Conservation (phyloP, 2,888 invertebrate species). For the Caenorhabditis macrosperma region DNA sequence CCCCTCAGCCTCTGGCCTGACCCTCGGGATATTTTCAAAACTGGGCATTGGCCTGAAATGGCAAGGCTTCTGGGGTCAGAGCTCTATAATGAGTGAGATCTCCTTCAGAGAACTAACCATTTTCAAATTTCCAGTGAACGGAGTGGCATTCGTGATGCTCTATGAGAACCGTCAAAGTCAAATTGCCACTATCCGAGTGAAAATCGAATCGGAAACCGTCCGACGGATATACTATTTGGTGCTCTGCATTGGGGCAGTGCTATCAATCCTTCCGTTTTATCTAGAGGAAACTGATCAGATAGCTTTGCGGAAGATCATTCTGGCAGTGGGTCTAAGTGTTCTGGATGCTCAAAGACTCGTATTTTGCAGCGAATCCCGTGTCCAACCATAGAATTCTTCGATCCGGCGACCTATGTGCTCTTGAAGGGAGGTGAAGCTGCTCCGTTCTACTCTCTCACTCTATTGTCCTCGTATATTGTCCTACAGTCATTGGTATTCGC, state of each 20-base stretch:
- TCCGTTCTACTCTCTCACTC: conserved; percentile 18
- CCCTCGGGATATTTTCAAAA: conserved; percentile 20
- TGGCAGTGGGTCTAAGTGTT: conserved; percentile 14
- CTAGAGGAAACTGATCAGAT: conserved; percentile 32
- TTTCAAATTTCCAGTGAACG: conserved; percentile 4
- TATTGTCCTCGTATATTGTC: background rate
- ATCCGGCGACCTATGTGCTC: background rate
- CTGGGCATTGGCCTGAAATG: conserved; percentile 25
- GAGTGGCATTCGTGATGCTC: conserved; percentile 17
- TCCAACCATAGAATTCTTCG: conserved; percentile 26
- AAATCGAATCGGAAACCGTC: conserved; percentile 2
- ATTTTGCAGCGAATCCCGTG: conserved; percentile 13
- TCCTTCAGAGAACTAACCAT: background rate
- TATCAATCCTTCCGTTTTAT: conserved; percentile 25
- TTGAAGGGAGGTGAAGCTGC: conserved; percentile 25
- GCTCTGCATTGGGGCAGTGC: background rate
- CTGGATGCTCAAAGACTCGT: no score
- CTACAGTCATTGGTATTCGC: conserved; percentile 10
- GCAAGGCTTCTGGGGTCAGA: conserved; percentile 41
- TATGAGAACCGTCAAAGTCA: conserved; percentile 51
- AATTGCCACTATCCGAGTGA: conserved; percentile 31
- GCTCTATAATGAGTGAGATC: no score
- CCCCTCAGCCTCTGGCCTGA: conserved; percentile 24
- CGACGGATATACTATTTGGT: conserved; percentile 3
- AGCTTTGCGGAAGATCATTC: conserved; percentile 11